Percentiles rank a stretch among this genome's conserved stretches.
phyloP scores from a whole-genome alignment of 2,888 invertebrate genomes.

The Diadromus collaris region DNA sequence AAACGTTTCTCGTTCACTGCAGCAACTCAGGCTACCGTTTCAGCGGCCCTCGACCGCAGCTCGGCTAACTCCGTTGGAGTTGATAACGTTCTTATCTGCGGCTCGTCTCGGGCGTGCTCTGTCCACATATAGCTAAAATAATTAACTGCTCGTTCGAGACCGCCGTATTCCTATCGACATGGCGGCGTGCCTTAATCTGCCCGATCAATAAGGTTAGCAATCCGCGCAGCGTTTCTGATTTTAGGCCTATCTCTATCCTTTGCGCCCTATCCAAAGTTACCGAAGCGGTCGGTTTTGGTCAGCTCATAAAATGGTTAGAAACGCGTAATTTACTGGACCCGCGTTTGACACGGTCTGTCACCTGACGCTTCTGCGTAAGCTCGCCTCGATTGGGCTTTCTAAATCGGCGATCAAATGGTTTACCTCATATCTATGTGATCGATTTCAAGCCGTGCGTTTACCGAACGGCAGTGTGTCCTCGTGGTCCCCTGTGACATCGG shows the following conservation, averaged over 20 bases:
- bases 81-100: no score
- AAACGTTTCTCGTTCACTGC: no score
- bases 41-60: no score
- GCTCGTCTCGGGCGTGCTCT: no score
- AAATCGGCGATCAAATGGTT: not conserved
- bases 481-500: not conserved
- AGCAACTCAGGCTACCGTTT: no score
- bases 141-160: slow-evolving; percentile 37
- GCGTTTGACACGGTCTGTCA: no score
- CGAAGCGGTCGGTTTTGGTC: no score
- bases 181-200: slow-evolving; percentile 64
- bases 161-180: slow-evolving; percentile 57
- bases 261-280: slow-evolving; percentile 62
- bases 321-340: no score
- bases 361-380: not conserved
- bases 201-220: slow-evolving; percentile 64
- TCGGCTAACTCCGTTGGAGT: no score
- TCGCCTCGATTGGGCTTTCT: not conserved
- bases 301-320: no score
- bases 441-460: slow-evolving; percentile 52
- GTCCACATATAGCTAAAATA: no score
- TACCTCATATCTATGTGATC: not conserved
- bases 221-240: slow-evolving; percentile 56
- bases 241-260: slow-evolving; percentile 66
- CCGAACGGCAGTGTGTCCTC: slow-evolving; percentile 24